Percentiles rank a stretch among this genome's conserved stretches.
These are phyloP conservation scores for Umimayanthus chanpuru DNA, from an alignment of 92 coral and sea anemone species.

Conservation along the genomic window DNA sequence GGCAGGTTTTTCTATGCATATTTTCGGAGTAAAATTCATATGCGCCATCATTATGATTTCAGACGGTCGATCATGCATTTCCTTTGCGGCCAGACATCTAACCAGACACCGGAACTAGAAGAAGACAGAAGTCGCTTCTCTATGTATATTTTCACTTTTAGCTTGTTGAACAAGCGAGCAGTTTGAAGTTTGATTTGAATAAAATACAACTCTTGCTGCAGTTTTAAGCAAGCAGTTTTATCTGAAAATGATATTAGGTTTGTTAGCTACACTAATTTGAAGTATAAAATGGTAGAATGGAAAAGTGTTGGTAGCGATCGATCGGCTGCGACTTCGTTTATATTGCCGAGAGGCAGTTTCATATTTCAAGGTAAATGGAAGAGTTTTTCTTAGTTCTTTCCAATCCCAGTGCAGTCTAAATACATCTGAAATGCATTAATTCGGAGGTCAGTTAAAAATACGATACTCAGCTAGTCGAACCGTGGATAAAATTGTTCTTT, in stretches of 20 bases:
- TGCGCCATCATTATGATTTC: constrained; percentile 5
- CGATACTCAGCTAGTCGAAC: not conserved
- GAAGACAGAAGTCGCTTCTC: not conserved
- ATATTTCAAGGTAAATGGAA: not conserved
- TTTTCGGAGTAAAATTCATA: not conserved
- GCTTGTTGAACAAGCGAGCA: constrained; percentile 2
- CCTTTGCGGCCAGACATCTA: constrained; percentile 38
- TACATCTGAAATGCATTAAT: not conserved
- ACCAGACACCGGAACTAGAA: constrained; percentile 22
- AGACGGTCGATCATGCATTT: constrained; percentile 29
- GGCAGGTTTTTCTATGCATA: not conserved
- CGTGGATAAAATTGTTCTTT: not conserved
- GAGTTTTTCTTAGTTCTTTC: not conserved
- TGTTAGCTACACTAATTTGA: not conserved
- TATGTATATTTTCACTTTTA: constrained; percentile 4
- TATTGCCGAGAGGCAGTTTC: constrained; percentile 10
- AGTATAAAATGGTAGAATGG: not conserved
- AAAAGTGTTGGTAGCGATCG: not conserved
- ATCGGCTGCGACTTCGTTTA: not conserved
- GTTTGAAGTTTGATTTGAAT: constrained; percentile 1
- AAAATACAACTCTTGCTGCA: not conserved
- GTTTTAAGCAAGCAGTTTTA: not conserved
- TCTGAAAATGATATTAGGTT: not conserved
- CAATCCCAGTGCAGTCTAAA: not conserved
- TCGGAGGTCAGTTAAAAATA: constrained; percentile 3